Evolutionary conservation across 2,888 invertebrate genomes (phyloP).

Genomic region (Heteromyza rotundicornis): DNA sequence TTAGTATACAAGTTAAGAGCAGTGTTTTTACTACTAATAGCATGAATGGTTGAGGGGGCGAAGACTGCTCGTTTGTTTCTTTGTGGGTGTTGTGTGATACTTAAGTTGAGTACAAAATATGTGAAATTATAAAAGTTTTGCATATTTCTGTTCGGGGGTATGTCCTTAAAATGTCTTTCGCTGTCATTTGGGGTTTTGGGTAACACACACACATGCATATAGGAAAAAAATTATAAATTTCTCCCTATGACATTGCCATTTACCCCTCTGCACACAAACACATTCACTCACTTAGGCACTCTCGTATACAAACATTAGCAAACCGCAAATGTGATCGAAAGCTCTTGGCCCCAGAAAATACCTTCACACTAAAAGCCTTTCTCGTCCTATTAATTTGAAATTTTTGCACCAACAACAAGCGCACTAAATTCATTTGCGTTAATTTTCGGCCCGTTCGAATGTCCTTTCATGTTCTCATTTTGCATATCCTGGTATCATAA

Average conservation of each 20-base stretch:
- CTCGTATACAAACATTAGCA: neutral
- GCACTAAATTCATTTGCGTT: constrained; percentile 53
- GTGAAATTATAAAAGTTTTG: neutral
- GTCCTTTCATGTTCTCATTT: neutral
- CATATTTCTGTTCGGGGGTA: neutral
- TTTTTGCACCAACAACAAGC: constrained; percentile 29
- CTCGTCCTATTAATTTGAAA: constrained; percentile 31
- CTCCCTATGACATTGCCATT: neutral
- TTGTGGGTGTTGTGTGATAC: no score
- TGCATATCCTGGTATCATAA: constrained; percentile 9
- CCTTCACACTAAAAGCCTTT: constrained; percentile 9
- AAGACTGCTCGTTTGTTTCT: no score
- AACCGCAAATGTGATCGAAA: constrained; percentile 9
- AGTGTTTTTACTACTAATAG: no score
- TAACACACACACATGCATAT: no score
- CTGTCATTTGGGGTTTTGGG: no score
- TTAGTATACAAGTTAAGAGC: no score
- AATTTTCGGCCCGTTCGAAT: constrained; percentile 35
- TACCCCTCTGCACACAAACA: neutral
- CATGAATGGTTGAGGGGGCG: no score
- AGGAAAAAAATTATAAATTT: no score
- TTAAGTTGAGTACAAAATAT: neutral
- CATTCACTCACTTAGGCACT: neutral
- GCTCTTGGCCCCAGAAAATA: neutral
- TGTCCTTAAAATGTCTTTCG: neutral